Evolutionary conservation across 2,888 invertebrate genomes (phyloP), one percentile per base, ranked within the genome.

Genomic region (Gasteruption jaculator): DNA sequence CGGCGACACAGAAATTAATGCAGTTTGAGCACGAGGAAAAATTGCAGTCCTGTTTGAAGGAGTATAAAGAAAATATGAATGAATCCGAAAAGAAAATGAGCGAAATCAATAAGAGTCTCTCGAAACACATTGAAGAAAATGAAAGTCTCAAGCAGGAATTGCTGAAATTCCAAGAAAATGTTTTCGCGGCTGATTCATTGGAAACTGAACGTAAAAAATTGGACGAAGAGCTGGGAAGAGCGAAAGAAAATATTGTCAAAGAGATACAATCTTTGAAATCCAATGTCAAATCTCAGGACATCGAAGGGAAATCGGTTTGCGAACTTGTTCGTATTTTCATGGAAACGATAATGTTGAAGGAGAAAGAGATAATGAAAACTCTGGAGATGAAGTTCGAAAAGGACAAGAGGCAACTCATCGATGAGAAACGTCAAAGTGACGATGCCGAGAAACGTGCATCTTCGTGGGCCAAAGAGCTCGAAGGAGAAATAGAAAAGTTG

Each of bases 81-180:
- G 54, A 52, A 11, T 59, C 71, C 0, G 69, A 65, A 27, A 55
- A 60, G 14, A 67, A 62, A 44, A 50, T 74, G 35, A 37, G 50
- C 5, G 51, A 63, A 36, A 49, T 70, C 29, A 73, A 68, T 49
- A 37, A 30, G n/a, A 61, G 70, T 43, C 49, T 74, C 5, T 52
- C 49, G 27, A 60, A 63, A 8, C 71, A 68, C 55, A 68, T 72
- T 55, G 65, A 63, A 24, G 72, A 74, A 22, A 56, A 49, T 6
- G 25, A 38, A 2, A 38, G 52, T 4, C 44, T 57, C 5, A 49
- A 45, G 14, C 48, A 52, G 10, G 46, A 56, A 41, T 34, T 60
- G 6, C 39, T 43, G 12, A 54, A 46, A 18, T 29, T 57, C 10
- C 26, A 53, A 32, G 41, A 41, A 8, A 47, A 40, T 2, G 18